These are phyloP conservation scores for Cossypha caffra DNA, from an alignment of 2,797 vertebrate species.

Conservation along the genomic window DNA sequence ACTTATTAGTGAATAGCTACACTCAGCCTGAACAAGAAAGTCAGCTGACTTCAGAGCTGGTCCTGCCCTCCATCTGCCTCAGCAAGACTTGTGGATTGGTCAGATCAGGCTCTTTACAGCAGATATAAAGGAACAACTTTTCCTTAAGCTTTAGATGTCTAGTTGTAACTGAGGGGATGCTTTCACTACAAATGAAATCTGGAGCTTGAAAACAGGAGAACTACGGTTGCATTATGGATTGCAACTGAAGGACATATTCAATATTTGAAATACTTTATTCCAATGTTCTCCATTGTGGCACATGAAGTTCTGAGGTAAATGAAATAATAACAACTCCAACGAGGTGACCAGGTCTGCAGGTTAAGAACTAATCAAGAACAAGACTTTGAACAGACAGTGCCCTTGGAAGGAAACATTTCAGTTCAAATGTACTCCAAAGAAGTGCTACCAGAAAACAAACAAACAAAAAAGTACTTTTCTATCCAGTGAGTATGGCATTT, in stretches of 20 bases:
- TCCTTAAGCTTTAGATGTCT: neutral
- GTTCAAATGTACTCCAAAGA: neutral
- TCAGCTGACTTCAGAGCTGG: neutral
- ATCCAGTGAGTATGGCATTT: neutral
- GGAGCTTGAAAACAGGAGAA: neutral
- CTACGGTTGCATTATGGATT: neutral
- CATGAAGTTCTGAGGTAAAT: neutral
- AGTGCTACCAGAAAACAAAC: neutral
- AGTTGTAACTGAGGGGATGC: neutral
- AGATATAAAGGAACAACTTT: neutral
- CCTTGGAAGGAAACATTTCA: neutral
- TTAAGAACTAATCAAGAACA: neutral
- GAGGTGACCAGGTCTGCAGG: neutral
- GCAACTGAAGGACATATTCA: neutral
- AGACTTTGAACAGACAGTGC: neutral
- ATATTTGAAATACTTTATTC: neutral
- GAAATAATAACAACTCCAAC: neutral
- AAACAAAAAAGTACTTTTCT: neutral
- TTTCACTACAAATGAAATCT: neutral
- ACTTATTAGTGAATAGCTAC: neutral
- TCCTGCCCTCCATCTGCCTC: neutral
- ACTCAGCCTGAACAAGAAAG: neutral
- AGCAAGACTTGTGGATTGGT: neutral
- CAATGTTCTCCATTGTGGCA: accelerated
- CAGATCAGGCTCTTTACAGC: neutral